Evolutionary conservation across 2,113 vertebrate genomes (phyloP).

Genomic region (Ascaphus truei): DNA sequence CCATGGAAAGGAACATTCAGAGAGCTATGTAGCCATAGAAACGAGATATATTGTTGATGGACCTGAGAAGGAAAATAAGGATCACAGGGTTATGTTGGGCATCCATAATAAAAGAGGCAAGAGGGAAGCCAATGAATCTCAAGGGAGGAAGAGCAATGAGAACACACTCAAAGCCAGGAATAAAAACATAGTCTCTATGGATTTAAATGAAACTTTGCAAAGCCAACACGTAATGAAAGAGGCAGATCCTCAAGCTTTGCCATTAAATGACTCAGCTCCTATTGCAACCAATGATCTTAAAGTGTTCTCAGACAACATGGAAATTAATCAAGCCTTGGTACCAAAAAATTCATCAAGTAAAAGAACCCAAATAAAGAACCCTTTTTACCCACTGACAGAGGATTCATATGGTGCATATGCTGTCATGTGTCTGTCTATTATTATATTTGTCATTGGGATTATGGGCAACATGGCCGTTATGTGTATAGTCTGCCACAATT

Average conservation of each 20-base stretch:
- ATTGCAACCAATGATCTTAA: conserved; percentile 42
- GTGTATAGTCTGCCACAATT: conserved; percentile 97
- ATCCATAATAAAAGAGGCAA: conserved; percentile 48
- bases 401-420: conserved; percentile 84
- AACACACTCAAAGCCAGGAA: conserved; percentile 15
- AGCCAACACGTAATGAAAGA: conserved; percentile 35
- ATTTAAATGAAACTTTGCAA: conserved; percentile 25
- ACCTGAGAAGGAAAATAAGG: conserved; percentile 23
- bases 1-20: background rate
- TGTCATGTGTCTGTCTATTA: conserved; percentile 70
- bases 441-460: conserved; percentile 87
- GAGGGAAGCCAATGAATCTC: conserved; percentile 43
- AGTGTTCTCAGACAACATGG: conserved; percentile 42
- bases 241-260: conserved; percentile 57
- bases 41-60: conserved; percentile 25
- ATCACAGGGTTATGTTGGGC: conserved; percentile 7
- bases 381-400: conserved; percentile 84
- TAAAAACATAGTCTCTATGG: background rate
- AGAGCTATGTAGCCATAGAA: conserved; percentile 41
- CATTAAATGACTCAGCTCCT: conserved; percentile 66
- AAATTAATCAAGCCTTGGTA: conserved; percentile 45
- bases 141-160: conserved; percentile 32
- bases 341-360: conserved; percentile 47
- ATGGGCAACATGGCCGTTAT: conserved; percentile 90
- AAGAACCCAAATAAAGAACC: conserved; percentile 71